A percentile compares a stretch with the other conserved stretches of the same genome.
Conservation (phyloP, 2,113 vertebrate genomes). For the Larimichthys crocea region DNA sequence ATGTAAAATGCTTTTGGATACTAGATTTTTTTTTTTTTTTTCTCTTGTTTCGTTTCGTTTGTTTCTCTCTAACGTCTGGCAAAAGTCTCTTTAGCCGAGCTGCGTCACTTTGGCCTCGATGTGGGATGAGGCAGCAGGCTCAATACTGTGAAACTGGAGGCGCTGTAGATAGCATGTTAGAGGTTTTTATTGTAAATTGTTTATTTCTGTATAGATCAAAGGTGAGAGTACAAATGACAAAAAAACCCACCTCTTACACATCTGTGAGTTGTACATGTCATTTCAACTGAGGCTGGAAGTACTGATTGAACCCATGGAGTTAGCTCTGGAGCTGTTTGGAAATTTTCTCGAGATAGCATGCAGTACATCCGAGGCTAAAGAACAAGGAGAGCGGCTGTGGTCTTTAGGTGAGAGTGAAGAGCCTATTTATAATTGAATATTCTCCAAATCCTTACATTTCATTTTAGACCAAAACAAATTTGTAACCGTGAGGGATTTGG, state of each 20-base stretch:
- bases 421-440: constrained; percentile 25
- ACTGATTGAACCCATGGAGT: constrained; percentile 34
- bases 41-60: neutral
- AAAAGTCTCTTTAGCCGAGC: constrained; percentile 78
- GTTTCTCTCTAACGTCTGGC: constrained; percentile 63
- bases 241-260: constrained; percentile 55
- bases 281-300: constrained; percentile 62
- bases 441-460: neutral
- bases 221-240: constrained; percentile 74
- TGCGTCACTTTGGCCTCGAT: constrained; percentile 62
- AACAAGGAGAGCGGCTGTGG: constrained; percentile 43
- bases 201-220: constrained; percentile 84
- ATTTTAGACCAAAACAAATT: constrained; percentile 14
- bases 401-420: constrained; percentile 29
- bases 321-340: constrained; percentile 44
- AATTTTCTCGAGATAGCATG: constrained; percentile 34
- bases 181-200: constrained; percentile 81
- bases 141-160: constrained; percentile 87
- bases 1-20: constrained; percentile 81
- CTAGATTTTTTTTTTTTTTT: constrained; percentile 46
- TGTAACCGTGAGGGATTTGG: neutral
- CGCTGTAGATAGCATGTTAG: constrained; percentile 83
- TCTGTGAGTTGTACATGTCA: constrained; percentile 64
- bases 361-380: constrained; percentile 52
- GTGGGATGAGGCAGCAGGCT: constrained; percentile 73